Conservation (phyloP, 2,113 vertebrate species). For the Ochotona princeps region DNA sequence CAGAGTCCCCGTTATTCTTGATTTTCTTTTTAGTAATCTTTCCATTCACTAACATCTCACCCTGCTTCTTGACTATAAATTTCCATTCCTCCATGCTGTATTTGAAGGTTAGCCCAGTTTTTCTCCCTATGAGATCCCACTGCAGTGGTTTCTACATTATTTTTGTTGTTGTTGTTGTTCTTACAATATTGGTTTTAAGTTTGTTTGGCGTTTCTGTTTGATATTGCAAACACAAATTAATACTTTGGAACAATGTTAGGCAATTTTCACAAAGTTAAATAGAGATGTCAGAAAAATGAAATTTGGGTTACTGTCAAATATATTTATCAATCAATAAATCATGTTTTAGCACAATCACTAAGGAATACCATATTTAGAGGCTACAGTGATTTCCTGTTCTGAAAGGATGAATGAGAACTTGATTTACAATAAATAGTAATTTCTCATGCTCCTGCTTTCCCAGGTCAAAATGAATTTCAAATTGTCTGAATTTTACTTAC, state of each 20-base stretch:
- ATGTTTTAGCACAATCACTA: background rate
- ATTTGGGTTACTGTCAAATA: background rate
- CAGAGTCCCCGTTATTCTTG: background rate
- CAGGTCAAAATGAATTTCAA: background rate
- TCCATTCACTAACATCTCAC: background rate
- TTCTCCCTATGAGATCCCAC: background rate
- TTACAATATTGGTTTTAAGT: background rate
- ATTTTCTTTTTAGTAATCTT: background rate
- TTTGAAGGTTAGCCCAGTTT: background rate
- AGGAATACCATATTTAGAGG: background rate
- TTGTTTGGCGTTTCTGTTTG: constrained; percentile 21
- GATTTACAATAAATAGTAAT: background rate
- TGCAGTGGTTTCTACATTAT: background rate
- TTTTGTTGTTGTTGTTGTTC: no score
- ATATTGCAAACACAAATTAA: background rate
- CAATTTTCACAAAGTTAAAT: constrained; percentile 39
- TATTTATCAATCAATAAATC: background rate
- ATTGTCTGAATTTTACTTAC: constrained; percentile 86
- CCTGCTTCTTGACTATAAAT: background rate
- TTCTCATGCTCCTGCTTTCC: background rate
- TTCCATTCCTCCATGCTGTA: background rate
- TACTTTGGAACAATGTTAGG: background rate
- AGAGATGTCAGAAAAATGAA: background rate
- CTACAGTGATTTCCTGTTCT: background rate
- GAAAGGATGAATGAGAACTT: background rate